A percentile compares a stretch with the other conserved stretches of the same genome.
phyloP scores from a whole-genome alignment of 2,797 vertebrate species.

The Pelobates cultripes region DNA sequence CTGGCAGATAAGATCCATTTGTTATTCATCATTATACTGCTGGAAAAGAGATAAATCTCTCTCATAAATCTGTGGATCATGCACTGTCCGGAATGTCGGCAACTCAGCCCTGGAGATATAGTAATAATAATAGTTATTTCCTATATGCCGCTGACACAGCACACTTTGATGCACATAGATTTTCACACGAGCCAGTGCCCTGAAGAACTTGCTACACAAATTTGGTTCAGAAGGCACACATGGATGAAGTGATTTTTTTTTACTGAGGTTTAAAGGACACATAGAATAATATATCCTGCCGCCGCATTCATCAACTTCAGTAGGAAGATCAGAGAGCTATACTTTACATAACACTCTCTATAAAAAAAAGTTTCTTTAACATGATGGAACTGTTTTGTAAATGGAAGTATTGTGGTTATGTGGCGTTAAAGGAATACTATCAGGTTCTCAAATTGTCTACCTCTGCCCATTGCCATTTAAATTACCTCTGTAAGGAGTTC shows the following conservation, averaged over 20 bases:
- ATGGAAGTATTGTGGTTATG: no score
- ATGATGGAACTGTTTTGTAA: no score
- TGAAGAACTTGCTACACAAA: slow-evolving; percentile 32
- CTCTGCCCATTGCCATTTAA: no score
- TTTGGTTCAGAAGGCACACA: neutral
- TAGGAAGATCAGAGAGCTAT: neutral
- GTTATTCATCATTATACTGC: neutral
- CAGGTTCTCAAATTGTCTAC: no score
- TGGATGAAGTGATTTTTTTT: neutral
- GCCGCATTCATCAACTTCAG: neutral
- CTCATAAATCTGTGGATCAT: slow-evolving; percentile 8
- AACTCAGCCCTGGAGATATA: slow-evolving; percentile 28
- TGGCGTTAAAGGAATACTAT: no score
- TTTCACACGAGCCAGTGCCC: neutral
- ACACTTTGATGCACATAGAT: slow-evolving; percentile 1
- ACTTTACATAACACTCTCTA: neutral
- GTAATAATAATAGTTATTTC: slow-evolving; percentile 36
- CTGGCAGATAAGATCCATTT: neutral
- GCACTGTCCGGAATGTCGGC: slow-evolving; percentile 9
- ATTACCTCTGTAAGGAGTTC: no score
- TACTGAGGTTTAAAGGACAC: slow-evolving; percentile 1
- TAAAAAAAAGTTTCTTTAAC: no score
- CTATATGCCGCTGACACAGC: slow-evolving; percentile 10
- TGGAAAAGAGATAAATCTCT: slow-evolving; percentile 17
- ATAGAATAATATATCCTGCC: neutral